Conservation (phyloP, 2,113 vertebrate genomes). For the Antechinus stuartii region DNA sequence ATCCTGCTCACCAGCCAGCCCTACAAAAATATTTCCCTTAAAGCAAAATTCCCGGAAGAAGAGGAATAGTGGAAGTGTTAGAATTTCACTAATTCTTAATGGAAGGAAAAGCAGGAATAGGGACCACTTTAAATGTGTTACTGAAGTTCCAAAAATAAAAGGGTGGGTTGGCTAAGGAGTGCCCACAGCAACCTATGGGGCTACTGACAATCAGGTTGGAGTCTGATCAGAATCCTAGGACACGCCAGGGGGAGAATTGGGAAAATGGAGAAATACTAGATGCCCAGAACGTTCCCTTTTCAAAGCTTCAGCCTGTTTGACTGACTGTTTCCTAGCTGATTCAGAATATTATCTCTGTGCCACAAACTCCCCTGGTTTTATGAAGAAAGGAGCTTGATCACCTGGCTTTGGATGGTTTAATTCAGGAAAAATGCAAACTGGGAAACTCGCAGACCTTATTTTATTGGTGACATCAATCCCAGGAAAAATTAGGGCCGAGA, state of each 20-base stretch:
- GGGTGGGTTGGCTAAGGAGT: not conserved
- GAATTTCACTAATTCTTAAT: slow-evolving; percentile 33
- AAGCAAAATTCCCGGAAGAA: slow-evolving; percentile 33
- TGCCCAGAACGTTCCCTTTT: not conserved
- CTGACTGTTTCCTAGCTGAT: not conserved
- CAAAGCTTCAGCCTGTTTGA: not conserved
- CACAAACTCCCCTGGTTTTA: not conserved
- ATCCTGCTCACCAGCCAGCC: not conserved
- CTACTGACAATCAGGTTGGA: not conserved
- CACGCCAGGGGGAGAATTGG: not conserved
- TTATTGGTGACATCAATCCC: not conserved
- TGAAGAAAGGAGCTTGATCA: not conserved
- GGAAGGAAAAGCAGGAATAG: not conserved
- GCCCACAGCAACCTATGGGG: not conserved
- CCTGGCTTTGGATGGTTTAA: slow-evolving; percentile 15
- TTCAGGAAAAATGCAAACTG: not conserved
- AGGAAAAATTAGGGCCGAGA: not conserved
- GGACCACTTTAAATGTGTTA: not conserved
- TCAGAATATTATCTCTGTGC: not conserved
- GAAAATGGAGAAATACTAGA: not conserved
- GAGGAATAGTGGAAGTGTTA: not conserved
- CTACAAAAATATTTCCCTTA: not conserved
- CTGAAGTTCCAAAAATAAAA: not conserved
- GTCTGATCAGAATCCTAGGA: not conserved
- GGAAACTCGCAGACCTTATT: not conserved